Evolutionary conservation across 92 coral and sea anemone species (phyloP).

Genomic region (Zoanthus solanderi): DNA sequence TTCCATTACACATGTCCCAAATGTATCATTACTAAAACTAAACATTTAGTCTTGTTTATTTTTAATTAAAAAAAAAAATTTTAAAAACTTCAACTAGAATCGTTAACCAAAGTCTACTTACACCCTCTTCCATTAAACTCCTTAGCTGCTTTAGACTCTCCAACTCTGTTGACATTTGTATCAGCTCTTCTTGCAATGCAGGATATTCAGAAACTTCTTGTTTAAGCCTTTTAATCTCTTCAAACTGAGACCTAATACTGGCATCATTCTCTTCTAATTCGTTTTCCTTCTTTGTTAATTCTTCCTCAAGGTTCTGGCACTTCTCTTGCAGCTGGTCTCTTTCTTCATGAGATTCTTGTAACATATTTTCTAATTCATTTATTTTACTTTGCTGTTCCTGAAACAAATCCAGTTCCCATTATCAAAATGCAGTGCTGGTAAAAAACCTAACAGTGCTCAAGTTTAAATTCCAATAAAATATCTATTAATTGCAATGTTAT

Average conservation of each 20-base stretch:
- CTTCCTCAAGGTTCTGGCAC: constrained; percentile 17
- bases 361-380: constrained; percentile 14
- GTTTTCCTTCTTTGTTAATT: constrained; percentile 8
- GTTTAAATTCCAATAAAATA: no score
- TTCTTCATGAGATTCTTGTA: constrained; percentile 18
- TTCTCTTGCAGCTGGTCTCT: constrained; percentile 28
- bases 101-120: constrained; percentile 27
- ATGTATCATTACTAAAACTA: no score
- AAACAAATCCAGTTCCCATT: neutral
- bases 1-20: no score
- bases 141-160: constrained; percentile 7
- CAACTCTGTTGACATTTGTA: neutral
- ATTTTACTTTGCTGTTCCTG: constrained; percentile 36
- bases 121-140: constrained; percentile 65
- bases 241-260: constrained; percentile 24
- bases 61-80: no score
- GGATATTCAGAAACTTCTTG: neutral
- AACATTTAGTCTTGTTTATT: no score
- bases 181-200: neutral
- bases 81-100: neutral
- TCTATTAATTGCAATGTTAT: no score
- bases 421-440: neutral
- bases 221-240: constrained; percentile 37
- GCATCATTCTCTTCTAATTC: neutral
- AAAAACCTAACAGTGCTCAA: neutral